phyloP scores from a whole-genome alignment of 1,140 invertebrate species.

The Musca vetustissima region DNA sequence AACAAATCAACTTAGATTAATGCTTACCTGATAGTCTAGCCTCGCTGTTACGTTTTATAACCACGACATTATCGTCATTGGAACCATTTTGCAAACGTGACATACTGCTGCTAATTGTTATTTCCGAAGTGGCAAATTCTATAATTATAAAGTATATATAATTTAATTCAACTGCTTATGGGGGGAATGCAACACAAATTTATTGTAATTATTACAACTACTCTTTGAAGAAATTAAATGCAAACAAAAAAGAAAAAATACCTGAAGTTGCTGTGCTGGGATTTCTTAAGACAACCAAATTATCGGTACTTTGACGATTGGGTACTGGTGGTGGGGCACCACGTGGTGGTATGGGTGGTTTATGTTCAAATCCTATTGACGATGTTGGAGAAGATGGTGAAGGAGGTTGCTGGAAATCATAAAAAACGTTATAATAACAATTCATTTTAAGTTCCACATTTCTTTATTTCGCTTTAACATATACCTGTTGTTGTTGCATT shows the following conservation, averaged over 20 bases:
- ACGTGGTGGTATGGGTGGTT: conserved; percentile 62
- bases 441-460: too few relatives aligned
- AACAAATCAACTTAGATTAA: not conserved
- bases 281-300: conserved; percentile 46
- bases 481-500: conserved; percentile 50
- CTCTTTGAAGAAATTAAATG: too few relatives aligned
- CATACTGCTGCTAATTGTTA: conserved; percentile 31
- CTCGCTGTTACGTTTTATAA: conserved; percentile 48
- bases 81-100: conserved; percentile 43
- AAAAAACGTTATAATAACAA: not conserved
- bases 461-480: too few relatives aligned
- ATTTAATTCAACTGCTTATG: too few relatives aligned
- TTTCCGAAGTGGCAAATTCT: conserved; percentile 11
- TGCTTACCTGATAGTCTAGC: conserved; percentile 46
- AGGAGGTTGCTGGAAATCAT: conserved; percentile 53
- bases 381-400: conserved; percentile 45
- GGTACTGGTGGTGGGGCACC: conserved; percentile 61
- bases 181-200: too few relatives aligned
- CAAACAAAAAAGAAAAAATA: conserved; percentile 20
- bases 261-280: conserved; percentile 44
- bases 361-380: conserved; percentile 55
- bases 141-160: not conserved
- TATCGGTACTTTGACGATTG: conserved; percentile 51
- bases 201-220: too few relatives aligned
- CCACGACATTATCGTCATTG: conserved; percentile 38